Evolutionary conservation across 1,140 invertebrate species (phyloP).

Genomic region (Polyergus mexicanus): DNA sequence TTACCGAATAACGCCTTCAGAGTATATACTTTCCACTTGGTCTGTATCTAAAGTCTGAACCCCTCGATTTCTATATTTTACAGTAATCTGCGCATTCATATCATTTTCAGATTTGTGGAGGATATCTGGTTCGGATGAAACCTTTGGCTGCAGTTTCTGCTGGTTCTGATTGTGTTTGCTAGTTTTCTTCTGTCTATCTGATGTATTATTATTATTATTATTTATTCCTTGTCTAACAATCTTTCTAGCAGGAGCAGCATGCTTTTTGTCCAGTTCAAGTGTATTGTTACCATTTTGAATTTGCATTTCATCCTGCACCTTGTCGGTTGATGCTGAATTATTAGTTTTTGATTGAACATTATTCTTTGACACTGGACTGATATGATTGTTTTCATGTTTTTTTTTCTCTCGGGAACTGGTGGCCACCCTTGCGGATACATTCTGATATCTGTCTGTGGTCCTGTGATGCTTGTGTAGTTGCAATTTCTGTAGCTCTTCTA

Average conservation of each 20-base stretch:
- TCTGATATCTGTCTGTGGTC: slow-evolving; percentile 68
- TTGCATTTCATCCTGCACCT: slow-evolving; percentile 27
- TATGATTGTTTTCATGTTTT: slow-evolving; percentile 36
- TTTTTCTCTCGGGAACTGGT: slow-evolving; percentile 64
- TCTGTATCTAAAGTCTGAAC: slow-evolving; percentile 82
- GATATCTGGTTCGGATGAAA: slow-evolving; percentile 69
- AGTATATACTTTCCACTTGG: slow-evolving; percentile 75
- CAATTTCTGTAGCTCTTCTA: slow-evolving; percentile 71
- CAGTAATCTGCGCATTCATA: slow-evolving; percentile 26
- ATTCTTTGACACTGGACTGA: slow-evolving; percentile 4
- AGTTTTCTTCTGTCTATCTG: slow-evolving; percentile 41
- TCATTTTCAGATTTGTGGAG: slow-evolving; percentile 40
- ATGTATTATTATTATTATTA: slow-evolving; percentile 36
- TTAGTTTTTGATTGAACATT: background rate
- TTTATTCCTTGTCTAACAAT: background rate
- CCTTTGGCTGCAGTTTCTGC: slow-evolving; percentile 67
- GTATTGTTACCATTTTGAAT: slow-evolving; percentile 50
- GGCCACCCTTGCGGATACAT: slow-evolving; percentile 69
- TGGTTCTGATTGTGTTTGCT: slow-evolving; percentile 27
- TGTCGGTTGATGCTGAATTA: slow-evolving; percentile 39
- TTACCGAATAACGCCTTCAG: slow-evolving; percentile 80
- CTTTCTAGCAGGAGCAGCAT: slow-evolving; percentile 51
- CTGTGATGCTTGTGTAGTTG: slow-evolving; percentile 65
- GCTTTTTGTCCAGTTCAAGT: slow-evolving; percentile 56
- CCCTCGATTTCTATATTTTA: slow-evolving; percentile 78